A percentile compares a stretch with the other conserved stretches of the same genome.
Evolutionary conservation across 2,797 vertebrate species (phyloP).

Genomic region (Coreius guichenoti): DNA sequence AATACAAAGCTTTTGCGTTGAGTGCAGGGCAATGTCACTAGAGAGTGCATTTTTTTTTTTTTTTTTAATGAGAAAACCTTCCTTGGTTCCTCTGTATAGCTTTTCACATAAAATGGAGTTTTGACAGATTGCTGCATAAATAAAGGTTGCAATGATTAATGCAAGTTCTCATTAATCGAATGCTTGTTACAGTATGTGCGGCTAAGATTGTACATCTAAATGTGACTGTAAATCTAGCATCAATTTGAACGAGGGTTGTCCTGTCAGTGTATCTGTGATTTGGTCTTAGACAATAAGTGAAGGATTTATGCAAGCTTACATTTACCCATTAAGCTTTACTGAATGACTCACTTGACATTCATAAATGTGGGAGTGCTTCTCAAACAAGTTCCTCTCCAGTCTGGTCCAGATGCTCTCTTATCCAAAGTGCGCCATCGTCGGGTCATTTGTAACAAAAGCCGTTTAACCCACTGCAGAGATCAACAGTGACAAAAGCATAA

Average conservation of each 20-base stretch:
- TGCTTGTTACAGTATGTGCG: background rate
- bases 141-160: background rate
- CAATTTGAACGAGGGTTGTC: background rate
- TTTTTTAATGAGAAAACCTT: background rate
- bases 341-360: slow-evolving; percentile 24
- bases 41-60: background rate
- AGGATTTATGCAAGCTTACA: background rate
- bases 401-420: slow-evolving; percentile 41
- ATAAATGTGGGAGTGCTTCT: background rate
- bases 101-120: background rate
- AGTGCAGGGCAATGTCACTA: background rate
- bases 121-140: slow-evolving; percentile 6
- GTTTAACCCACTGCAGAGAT: slow-evolving; percentile 44
- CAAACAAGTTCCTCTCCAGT: slow-evolving; percentile 15
- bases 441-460: slow-evolving; percentile 42
- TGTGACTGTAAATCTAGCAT: slow-evolving; percentile 1
- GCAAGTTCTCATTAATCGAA: slow-evolving; percentile 1
- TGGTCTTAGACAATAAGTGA: background rate
- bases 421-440: slow-evolving; percentile 21
- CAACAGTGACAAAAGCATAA: slow-evolving; percentile 50
- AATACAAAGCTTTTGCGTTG: background rate
- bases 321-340: slow-evolving; percentile 10
- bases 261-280: background rate
- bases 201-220: background rate
- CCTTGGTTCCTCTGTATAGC: background rate